phyloP scores from a whole-genome alignment of 2,888 invertebrate species.

The Hylaea fasciaria region DNA sequence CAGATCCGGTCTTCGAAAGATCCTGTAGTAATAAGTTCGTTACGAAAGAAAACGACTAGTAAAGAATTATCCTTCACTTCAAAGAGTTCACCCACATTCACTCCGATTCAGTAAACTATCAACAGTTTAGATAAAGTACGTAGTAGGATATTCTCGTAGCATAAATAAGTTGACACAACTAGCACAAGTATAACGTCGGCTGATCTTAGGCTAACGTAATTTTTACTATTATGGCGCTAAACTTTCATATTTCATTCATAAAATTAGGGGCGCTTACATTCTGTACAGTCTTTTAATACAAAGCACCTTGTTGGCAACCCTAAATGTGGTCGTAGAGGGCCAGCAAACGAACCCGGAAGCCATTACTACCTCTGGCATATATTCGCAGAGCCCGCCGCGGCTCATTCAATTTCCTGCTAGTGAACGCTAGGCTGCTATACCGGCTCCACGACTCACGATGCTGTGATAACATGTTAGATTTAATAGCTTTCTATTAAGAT shows the following conservation, averaged over 20 bases:
- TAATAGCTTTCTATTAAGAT: constrained; percentile 21
- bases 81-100: constrained; percentile 10
- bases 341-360: constrained; percentile 62
- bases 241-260: too few relatives aligned
- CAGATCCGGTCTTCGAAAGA: too few relatives aligned
- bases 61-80: constrained; percentile 28
- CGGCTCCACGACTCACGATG: constrained; percentile 36
- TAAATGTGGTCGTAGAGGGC: constrained; percentile 12
- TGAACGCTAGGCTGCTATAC: constrained; percentile 14
- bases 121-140: too few relatives aligned
- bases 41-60: constrained; percentile 28
- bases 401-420: constrained; percentile 77
- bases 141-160: too few relatives aligned
- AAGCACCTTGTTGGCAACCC: neutral
- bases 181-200: too few relatives aligned
- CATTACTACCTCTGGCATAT: constrained; percentile 71
- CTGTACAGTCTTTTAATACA: too few relatives aligned
- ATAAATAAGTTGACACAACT: too few relatives aligned
- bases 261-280: too few relatives aligned
- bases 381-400: constrained; percentile 64
- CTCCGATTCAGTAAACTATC: constrained; percentile 5
- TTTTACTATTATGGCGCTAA: too few relatives aligned
- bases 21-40: constrained; percentile 20
- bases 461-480: constrained; percentile 20
- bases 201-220: too few relatives aligned